phyloP scores from a whole-genome alignment of 92 coral and sea anemone species.

The Plumapathes pennacea region DNA sequence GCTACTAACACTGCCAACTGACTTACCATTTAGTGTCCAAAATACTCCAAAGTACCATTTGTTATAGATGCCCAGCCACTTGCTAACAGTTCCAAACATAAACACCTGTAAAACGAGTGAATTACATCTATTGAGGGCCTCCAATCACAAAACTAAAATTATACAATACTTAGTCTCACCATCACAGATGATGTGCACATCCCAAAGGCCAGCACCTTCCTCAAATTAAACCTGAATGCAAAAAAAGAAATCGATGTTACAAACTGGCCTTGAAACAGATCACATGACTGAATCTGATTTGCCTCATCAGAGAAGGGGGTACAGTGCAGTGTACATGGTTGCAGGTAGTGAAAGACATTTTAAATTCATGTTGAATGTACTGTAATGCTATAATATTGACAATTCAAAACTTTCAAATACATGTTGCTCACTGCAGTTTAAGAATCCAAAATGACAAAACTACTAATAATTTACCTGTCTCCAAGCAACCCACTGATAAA shows the following conservation, averaged over 20 bases:
- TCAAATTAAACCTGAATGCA: constrained; percentile 52
- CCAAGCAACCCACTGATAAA: constrained; percentile 81
- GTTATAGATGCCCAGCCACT: constrained; percentile 71
- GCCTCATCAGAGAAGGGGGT: background rate
- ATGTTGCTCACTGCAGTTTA: too few species aligned
- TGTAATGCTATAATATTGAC: too few species aligned
- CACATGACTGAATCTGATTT: background rate
- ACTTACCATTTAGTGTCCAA: constrained; percentile 83
- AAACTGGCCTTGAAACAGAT: background rate
- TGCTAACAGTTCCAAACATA: constrained; percentile 90
- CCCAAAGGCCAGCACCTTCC: constrained; percentile 76
- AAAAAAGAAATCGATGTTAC: too few species aligned
- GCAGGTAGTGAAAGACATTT: too few species aligned
- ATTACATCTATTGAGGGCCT: too few species aligned
- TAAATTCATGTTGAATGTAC: too few species aligned
- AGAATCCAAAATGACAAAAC: background rate
- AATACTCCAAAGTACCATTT: constrained; percentile 84
- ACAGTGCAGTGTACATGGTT: background rate
- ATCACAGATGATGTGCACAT: constrained; percentile 87
- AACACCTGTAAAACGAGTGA: constrained; percentile 48
- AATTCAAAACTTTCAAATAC: too few species aligned
- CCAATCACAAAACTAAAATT: too few species aligned
- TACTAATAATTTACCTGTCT: constrained; percentile 52
- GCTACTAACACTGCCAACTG: too few species aligned
- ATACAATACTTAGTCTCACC: too few species aligned